Percentiles rank a stretch among this genome's conserved stretches.
phyloP scores from a whole-genome alignment of 2,113 vertebrate genomes.

The Polyodon spathula region DNA sequence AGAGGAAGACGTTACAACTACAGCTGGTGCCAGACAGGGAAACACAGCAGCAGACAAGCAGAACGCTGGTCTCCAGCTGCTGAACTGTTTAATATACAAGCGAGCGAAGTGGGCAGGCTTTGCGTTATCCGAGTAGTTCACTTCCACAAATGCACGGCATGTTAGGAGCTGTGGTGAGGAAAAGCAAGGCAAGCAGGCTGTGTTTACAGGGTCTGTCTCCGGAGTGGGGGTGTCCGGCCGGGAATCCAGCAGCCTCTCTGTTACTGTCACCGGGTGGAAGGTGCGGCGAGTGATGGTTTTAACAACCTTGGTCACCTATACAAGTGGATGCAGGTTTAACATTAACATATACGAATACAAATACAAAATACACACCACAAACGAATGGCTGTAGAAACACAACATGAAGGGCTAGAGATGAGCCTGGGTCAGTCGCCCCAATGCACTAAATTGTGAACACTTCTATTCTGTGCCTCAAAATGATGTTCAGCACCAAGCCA shows the following conservation, averaged over 20 bases:
- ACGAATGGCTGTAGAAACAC: neutral
- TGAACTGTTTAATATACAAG: too few species aligned
- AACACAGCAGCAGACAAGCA: too few species aligned
- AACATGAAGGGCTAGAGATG: neutral
- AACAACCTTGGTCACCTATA: conserved; percentile 46
- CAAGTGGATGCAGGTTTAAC: conserved; percentile 17
- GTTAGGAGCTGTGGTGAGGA: conserved; percentile 15
- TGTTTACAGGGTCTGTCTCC: conserved; percentile 39
- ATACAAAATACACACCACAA: neutral
- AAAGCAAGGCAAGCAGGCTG: conserved; percentile 1
- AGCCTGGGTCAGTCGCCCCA: neutral
- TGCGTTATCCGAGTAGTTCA: too few species aligned
- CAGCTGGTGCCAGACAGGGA: too few species aligned
- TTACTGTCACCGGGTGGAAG: conserved; percentile 32
- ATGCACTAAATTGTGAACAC: neutral
- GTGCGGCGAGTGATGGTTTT: conserved; percentile 47
- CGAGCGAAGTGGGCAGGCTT: too few species aligned
- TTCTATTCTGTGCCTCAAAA: neutral
- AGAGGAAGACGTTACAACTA: too few species aligned
- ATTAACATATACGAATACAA: too few species aligned
- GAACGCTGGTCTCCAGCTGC: too few species aligned
- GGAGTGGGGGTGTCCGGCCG: conserved; percentile 22
- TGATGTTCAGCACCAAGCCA: neutral
- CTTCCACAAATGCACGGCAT: conserved; percentile 11
- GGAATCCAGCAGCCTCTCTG: conserved; percentile 30